Conservation (phyloP, 1,140 invertebrate species). For the Lutraria rhynchaena region DNA sequence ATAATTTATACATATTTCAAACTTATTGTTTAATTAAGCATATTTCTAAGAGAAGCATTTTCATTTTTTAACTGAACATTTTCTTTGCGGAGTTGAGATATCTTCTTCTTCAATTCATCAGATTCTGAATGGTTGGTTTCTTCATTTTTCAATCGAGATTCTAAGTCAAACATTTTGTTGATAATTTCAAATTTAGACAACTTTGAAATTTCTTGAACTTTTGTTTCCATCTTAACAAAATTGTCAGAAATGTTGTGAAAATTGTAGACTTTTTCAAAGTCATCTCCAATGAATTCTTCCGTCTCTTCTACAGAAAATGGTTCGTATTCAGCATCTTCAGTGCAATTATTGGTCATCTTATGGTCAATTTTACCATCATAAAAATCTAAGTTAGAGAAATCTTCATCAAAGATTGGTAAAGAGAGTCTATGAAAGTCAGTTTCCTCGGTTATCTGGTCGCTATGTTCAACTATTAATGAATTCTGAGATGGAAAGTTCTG, state of each 20-base stretch:
- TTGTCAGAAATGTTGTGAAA: background rate
- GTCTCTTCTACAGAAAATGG: constrained; percentile 34
- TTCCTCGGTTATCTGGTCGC: no score
- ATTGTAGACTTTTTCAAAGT: constrained; percentile 53
- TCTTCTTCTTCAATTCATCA: background rate
- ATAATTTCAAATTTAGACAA: constrained; percentile 21
- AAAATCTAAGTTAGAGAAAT: constrained; percentile 2
- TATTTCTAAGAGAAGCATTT: background rate
- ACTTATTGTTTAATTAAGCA: no score
- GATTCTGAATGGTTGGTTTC: background rate
- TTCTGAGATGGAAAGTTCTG: background rate
- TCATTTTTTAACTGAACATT: constrained; percentile 21
- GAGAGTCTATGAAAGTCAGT: constrained; percentile 17
- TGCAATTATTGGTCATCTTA: background rate
- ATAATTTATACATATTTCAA: no score
- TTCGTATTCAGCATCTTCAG: constrained; percentile 6
- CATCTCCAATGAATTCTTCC: constrained; percentile 33
- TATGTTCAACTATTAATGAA: background rate
- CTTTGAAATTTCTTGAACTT: constrained; percentile 6
- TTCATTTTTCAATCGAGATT: background rate
- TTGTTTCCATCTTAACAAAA: background rate
- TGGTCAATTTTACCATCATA: constrained; percentile 10
- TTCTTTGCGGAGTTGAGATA: background rate
- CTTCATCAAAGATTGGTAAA: background rate
- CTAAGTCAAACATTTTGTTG: constrained; percentile 16